These are phyloP conservation scores for Colletes collaris DNA, from an alignment of 2,888 invertebrate genomes.

Conservation along the genomic window DNA sequence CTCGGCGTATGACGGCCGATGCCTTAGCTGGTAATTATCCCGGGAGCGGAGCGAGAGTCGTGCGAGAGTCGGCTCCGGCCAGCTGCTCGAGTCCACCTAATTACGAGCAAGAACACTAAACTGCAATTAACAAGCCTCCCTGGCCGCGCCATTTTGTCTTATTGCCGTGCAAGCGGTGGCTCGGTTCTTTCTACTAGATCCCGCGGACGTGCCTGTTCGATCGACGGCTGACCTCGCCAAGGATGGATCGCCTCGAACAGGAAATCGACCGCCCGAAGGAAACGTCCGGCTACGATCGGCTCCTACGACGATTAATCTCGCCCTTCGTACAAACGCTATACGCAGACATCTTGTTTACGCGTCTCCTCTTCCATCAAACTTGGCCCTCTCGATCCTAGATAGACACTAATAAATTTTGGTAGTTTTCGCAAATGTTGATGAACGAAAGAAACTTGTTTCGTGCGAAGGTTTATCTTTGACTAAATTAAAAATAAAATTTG, in stretches of 20 bases:
- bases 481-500: too few relatives aligned
- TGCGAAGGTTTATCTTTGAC: too few relatives aligned
- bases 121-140: conserved; percentile 80
- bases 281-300: too few relatives aligned
- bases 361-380: too few relatives aligned
- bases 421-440: too few relatives aligned
- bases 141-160: conserved; percentile 73
- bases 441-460: too few relatives aligned
- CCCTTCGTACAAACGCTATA: too few relatives aligned
- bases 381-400: too few relatives aligned
- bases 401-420: too few relatives aligned
- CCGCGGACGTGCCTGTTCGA: conserved; percentile 46
- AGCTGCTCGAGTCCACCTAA: conserved; percentile 80
- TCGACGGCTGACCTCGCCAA: conserved; percentile 60
- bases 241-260: conserved; percentile 59
- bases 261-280: conserved; percentile 53
- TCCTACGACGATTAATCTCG: background rate
- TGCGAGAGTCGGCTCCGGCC: conserved; percentile 66
- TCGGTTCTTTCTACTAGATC: conserved; percentile 52
- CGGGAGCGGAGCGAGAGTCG: conserved; percentile 55
- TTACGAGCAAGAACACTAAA: conserved; percentile 81
- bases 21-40: conserved; percentile 76
- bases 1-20: conserved; percentile 73
- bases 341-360: too few relatives aligned
- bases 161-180: conserved; percentile 59